Conservation (phyloP, 2,888 invertebrate species). For the Ophion slaviceki region DNA sequence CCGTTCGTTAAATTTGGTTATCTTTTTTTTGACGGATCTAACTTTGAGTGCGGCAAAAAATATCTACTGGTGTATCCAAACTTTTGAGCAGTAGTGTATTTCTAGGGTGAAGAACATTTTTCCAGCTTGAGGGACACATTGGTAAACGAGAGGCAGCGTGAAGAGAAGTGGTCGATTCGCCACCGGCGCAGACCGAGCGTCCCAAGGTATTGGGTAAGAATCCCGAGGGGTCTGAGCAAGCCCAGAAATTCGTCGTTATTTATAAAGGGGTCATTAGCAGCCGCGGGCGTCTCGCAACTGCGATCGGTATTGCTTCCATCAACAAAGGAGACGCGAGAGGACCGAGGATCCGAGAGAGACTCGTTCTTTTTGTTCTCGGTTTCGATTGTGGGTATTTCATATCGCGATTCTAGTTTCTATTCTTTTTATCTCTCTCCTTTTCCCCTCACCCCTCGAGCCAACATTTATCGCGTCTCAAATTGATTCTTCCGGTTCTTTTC, state of each 20-base stretch:
- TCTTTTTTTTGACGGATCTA: too few relatives aligned
- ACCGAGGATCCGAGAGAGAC: not conserved
- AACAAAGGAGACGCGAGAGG: slow-evolving; percentile 57
- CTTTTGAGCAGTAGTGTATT: too few relatives aligned
- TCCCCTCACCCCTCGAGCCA: not conserved
- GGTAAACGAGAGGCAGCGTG: slow-evolving; percentile 25
- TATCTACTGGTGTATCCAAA: too few relatives aligned
- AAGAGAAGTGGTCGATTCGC: slow-evolving; percentile 42
- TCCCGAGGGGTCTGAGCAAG: slow-evolving; percentile 49
- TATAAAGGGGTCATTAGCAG: slow-evolving; percentile 68
- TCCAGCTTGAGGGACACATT: too few relatives aligned
- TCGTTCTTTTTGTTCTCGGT: slow-evolving; percentile 32
- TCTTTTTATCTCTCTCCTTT: not conserved
- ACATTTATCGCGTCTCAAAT: slow-evolving; percentile 43
- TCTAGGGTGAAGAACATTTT: too few relatives aligned
- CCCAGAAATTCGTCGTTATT: slow-evolving; percentile 64
- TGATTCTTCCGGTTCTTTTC: slow-evolving; percentile 18
- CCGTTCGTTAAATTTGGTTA: too few relatives aligned
- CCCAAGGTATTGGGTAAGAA: slow-evolving; percentile 45
- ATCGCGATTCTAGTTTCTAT: slow-evolving; percentile 28
- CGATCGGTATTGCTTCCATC: slow-evolving; percentile 60
- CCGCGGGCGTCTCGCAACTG: slow-evolving; percentile 64
- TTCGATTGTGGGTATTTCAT: slow-evolving; percentile 31
- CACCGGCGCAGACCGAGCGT: slow-evolving; percentile 43
- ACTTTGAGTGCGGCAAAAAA: too few relatives aligned